These are phyloP conservation scores for Ophioninae sp. DNA, from an alignment of 2,888 invertebrate species.

Conservation along the genomic window DNA sequence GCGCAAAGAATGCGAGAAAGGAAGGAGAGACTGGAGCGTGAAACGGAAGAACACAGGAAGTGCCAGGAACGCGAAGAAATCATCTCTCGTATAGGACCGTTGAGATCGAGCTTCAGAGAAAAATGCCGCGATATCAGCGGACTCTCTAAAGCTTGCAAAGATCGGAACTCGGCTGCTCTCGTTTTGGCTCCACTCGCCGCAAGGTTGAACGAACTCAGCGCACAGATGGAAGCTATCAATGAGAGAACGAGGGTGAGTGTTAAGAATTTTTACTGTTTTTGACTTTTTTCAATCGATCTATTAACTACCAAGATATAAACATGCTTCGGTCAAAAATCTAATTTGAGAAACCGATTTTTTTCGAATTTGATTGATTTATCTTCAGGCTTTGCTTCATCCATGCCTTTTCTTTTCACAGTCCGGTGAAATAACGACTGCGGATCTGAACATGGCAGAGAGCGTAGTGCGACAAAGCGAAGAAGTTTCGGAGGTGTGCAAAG, in stretches of 20 bases:
- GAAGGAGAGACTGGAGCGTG: constrained; percentile 70
- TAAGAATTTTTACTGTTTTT: too few species aligned
- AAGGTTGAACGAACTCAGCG: constrained; percentile 77
- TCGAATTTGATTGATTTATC: not conserved
- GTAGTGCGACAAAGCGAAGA: constrained; percentile 72
- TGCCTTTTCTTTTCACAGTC: constrained; percentile 64
- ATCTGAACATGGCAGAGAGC: constrained; percentile 72
- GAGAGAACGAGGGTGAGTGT: constrained; percentile 73
- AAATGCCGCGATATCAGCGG: constrained; percentile 70
- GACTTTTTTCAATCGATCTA: too few species aligned
- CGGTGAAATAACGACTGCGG: constrained; percentile 72
- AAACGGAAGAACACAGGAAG: constrained; percentile 76
- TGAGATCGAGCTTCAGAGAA: constrained; percentile 65
- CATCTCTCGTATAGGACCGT: constrained; percentile 78
- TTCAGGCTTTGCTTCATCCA: not conserved
- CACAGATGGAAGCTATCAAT: constrained; percentile 73
- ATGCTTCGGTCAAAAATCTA: too few species aligned
- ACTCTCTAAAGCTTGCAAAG: constrained; percentile 70
- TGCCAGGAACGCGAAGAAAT: constrained; percentile 82
- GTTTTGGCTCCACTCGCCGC: constrained; percentile 67
- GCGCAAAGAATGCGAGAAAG: constrained; percentile 70
- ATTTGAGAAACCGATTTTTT: too few species aligned
- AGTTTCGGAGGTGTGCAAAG: constrained; percentile 69
- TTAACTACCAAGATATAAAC: too few species aligned
- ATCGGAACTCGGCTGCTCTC: constrained; percentile 68